Evolutionary conservation across 64 coral and sea anemone genomes (phyloP), one percentile per base, ranked within the genome.

Genomic region (Dendrophyllia cribrosa): DNA sequence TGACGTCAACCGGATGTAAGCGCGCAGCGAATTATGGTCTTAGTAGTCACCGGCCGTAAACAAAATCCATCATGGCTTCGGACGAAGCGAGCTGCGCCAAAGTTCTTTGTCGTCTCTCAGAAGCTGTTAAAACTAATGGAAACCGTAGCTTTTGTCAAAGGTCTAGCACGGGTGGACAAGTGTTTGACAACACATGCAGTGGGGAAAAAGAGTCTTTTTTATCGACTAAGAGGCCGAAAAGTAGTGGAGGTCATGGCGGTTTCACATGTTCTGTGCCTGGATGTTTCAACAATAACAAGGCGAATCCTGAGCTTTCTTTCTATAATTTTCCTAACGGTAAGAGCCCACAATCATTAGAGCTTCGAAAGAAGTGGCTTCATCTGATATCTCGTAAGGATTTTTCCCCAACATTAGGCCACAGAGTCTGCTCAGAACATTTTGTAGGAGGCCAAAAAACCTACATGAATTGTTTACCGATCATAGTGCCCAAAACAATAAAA

Each of bases 311-410:
- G 72, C 78, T 95, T 55, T 89, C 88, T 7, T 89, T 85, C 58
- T 88, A 94, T 50, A 89, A 83, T n/a, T 95, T 95, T 34, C 93
- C 88, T 6, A 95, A 94, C 26, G 88, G 70, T 26, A 90, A 90
- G 77, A 86, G 68, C 51, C 7, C 51, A 52, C 51, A 88, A 25
- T 75, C 79, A 79, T 3, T 26, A 58, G 20, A 80, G 51, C 86
- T 89, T 73, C 34, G 92, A 89, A 94, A 89, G 66, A 88, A n/a
- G 65, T 95, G 87, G 87, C 76, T 90, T 43, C 60, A 83, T 55
- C 67, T 89, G 59, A 89, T 89, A 7, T 88, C 75, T 3, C 44
- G 76, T 59, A 84, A 82, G 26, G 43, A 85, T 63, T 78, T 95
- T 78, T 47, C 69, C 5, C 92, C 92, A 21, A 94, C 64, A 61